These are phyloP conservation scores for Myanophis thanlyinensis DNA, from an alignment of 2,113 vertebrate genomes.

Conservation along the genomic window DNA sequence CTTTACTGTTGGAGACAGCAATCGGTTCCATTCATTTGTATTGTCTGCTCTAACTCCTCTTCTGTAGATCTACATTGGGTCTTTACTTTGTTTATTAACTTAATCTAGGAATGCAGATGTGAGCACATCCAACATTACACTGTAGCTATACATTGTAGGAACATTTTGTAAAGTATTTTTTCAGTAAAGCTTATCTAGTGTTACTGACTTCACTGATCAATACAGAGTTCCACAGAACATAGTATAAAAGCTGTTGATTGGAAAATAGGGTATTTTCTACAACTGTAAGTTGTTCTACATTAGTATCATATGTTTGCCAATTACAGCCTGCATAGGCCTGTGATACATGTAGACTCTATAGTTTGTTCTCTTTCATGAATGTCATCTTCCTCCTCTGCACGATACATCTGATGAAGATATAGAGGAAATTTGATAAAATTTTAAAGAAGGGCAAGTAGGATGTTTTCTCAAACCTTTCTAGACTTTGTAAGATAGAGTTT, in stretches of 20 bases:
- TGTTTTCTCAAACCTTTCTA: constrained; percentile 22
- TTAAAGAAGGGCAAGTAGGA: neutral
- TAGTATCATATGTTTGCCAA: neutral
- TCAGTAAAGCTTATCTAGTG: neutral
- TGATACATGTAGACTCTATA: neutral
- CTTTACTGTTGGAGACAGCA: neutral
- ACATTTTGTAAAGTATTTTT: neutral
- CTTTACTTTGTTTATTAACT: neutral
- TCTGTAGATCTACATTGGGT: neutral
- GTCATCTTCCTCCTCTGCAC: neutral
- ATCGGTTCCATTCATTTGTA: neutral
- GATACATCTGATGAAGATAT: neutral
- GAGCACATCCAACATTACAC: neutral
- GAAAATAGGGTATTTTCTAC: no score
- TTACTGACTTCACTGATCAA: neutral
- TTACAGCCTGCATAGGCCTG: neutral
- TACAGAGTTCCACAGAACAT: neutral
- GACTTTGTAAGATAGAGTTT: constrained; percentile 33
- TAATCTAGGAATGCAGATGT: neutral
- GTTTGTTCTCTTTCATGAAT: neutral
- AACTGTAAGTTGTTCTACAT: neutral
- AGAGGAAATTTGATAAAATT: neutral
- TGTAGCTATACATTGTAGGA: neutral
- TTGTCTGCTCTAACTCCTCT: neutral
- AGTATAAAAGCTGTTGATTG: neutral